Conservation (phyloP, 2,888 invertebrate species). For the Phragmatobia fuliginosa region DNA sequence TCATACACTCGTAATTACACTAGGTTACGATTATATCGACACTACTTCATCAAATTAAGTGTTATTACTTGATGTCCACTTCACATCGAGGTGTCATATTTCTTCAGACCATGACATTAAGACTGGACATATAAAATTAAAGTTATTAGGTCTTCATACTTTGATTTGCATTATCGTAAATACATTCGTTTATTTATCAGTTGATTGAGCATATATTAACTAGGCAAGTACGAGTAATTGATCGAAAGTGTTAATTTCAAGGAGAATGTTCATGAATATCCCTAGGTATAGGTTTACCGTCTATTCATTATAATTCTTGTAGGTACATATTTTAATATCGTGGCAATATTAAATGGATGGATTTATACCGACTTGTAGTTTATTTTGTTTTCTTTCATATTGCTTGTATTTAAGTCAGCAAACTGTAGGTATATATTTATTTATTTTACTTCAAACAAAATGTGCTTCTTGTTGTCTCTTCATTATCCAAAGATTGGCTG, state of each 20-base stretch:
- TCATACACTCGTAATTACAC: no score
- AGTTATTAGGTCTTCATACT: conserved; percentile 54
- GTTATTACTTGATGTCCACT: conserved; percentile 49
- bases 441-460: no score
- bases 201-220: conserved; percentile 32
- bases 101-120: conserved; percentile 66
- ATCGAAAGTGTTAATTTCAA: not conserved
- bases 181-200: conserved; percentile 43
- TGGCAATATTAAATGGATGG: no score
- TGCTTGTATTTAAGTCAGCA: no score
- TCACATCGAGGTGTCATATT: conserved; percentile 42
- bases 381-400: no score
- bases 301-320: not conserved
- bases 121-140: conserved; percentile 42
- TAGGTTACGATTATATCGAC: conserved; percentile 26
- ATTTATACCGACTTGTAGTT: no score
- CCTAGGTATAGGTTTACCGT: not conserved
- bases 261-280: not conserved
- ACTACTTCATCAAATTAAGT: conserved; percentile 31
- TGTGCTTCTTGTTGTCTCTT: no score
- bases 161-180: conserved; percentile 54
- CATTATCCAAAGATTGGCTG: no score
- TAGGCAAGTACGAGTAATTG: not conserved
- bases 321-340: no score
- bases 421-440: no score